Percentiles rank a stretch among this genome's conserved stretches.
Evolutionary conservation across 2,797 vertebrate species (phyloP).

Genomic region (Melanotaenia pygmaea): DNA sequence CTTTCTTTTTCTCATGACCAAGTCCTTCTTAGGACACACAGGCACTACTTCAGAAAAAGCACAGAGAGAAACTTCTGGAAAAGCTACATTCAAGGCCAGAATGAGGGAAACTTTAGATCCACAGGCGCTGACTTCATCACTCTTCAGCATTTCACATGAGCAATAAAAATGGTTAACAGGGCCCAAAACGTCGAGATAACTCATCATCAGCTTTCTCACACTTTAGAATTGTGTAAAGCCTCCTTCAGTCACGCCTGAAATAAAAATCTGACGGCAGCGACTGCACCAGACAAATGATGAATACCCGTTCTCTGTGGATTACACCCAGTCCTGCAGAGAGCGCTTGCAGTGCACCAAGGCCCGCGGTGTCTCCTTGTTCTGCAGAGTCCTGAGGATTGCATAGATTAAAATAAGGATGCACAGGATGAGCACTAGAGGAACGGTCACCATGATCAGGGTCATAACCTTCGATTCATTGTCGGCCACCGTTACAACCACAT

Average conservation of each 20-base stretch:
- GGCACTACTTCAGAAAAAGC: slow-evolving; percentile 22
- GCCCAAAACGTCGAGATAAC: slow-evolving; percentile 32
- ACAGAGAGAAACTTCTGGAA: slow-evolving; percentile 30
- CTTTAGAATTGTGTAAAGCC: slow-evolving; percentile 15
- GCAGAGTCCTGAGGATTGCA: slow-evolving; percentile 90
- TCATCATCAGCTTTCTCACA: slow-evolving; percentile 28
- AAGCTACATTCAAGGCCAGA: slow-evolving; percentile 6
- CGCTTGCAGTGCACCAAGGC: slow-evolving; percentile 96
- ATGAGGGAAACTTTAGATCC: slow-evolving; percentile 30
- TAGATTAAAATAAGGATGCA: slow-evolving; percentile 91
- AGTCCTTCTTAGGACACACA: too few species aligned
- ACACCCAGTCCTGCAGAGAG: slow-evolving; percentile 98
- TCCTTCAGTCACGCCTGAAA: neutral
- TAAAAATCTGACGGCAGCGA: neutral
- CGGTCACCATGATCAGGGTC: slow-evolving; percentile 90
- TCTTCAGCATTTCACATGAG: slow-evolving; percentile 41
- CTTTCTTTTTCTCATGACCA: too few species aligned
- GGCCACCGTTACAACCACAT: slow-evolving; percentile 89
- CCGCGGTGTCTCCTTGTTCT: slow-evolving; percentile 92
- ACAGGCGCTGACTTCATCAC: slow-evolving; percentile 39
- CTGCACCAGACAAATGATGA: slow-evolving; percentile 16
- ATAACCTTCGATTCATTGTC: slow-evolving; percentile 87
- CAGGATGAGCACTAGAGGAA: slow-evolving; percentile 91
- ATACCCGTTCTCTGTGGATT: slow-evolving; percentile 55
- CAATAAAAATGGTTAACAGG: slow-evolving; percentile 35